Evolutionary conservation across 2,113 vertebrate species (phyloP), one percentile per base, ranked within the genome.

Genomic region (Cardinalis cardinalis): DNA sequence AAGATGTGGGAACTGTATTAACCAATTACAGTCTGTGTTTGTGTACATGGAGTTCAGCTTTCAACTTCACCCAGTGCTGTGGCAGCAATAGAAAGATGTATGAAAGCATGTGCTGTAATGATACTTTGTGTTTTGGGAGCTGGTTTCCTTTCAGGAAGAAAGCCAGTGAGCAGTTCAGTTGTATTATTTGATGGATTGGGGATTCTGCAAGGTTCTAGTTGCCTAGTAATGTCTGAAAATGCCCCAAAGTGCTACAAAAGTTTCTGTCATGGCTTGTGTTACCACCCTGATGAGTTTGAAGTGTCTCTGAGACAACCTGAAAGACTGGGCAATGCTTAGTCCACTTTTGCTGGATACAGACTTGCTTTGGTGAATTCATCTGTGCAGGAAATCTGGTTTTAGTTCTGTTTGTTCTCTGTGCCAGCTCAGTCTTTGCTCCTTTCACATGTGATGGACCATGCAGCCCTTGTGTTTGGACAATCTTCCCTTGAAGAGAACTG

Each of bases 21-120:
- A 65, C 24, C 46, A 71, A 38, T 64, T 93, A 23, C 29, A 46
- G 29, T 34, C 23, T 68, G 0, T 76, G 49, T 56, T 74, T 89
- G 29, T 32, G 6, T 53, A 26, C 5, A 0, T 48, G 53, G 44
- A 78, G 52, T 82, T 82, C 25, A 56, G 56, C n/a, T 87, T 74
- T 68, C 44, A 71, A 56, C 28, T 68, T 86, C 44, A 51, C 34
- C 10, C 29, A 15, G 18, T 64, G 49, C 36, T 58, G 21, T 58
- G 53, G 46, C 65, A 81, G n/a, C 56, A 70, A 28, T 46, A 60
- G 46, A 71, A 70, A 8, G 24, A 63, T 17, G 3, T 23, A 26
- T 3, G 34, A 75, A 78, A 36, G 25, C 25, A 6, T 14, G 24
- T 60, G 16, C 41, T 56, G 0, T 0, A 0, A 40, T 73, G 16